Evolutionary conservation across 2,113 vertebrate genomes (phyloP).

Genomic region (Chamaetylas fuelleborni): DNA sequence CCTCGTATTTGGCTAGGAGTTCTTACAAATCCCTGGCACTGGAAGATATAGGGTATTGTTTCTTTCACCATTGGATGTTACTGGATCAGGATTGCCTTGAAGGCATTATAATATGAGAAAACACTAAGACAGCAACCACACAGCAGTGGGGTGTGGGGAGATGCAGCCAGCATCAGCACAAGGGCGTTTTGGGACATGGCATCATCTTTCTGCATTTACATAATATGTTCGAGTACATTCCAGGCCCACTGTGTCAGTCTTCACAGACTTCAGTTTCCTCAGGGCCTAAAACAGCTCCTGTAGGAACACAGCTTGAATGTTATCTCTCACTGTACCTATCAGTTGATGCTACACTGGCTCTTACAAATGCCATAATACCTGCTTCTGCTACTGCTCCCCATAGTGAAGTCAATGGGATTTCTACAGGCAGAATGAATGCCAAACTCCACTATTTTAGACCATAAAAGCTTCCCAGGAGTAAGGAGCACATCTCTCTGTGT

Average conservation of each 20-base stretch:
- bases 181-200: background rate
- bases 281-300: background rate
- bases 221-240: background rate
- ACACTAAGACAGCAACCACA: background rate
- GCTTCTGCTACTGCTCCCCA: background rate
- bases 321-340: background rate
- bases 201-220: background rate
- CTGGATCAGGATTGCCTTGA: background rate
- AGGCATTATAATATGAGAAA: background rate
- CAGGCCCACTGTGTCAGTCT: background rate
- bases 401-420: slow-evolving; percentile 26
- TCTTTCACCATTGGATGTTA: background rate
- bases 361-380: background rate
- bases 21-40: background rate
- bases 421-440: background rate
- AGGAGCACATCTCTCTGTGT: background rate
- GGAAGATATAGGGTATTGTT: background rate
- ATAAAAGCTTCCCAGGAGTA: slow-evolving; percentile 21
- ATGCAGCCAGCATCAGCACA: background rate
- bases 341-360: background rate
- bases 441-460: background rate
- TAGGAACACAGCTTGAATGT: background rate
- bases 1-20: background rate
- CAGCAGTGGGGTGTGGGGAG: background rate
- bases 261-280: background rate